These are phyloP conservation scores for Platyscapa corneri DNA, from an alignment of 1,140 invertebrate genomes.

Conservation along the genomic window DNA sequence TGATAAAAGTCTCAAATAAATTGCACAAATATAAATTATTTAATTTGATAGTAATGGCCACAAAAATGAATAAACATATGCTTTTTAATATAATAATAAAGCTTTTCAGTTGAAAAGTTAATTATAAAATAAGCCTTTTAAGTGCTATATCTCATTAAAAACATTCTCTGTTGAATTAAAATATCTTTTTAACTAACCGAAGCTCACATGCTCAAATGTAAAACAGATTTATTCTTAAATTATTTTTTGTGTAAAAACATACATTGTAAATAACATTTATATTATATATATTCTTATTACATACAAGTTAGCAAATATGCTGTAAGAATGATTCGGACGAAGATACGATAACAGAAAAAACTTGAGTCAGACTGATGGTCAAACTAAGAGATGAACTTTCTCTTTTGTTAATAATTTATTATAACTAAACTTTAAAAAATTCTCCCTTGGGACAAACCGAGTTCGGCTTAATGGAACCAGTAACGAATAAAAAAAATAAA, in stretches of 20 bases:
- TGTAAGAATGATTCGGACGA: conserved; percentile 26
- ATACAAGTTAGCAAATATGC: not conserved
- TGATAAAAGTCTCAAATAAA: too few relatives aligned
- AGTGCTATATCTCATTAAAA: too few relatives aligned
- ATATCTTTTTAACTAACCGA: not conserved
- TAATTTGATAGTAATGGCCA: too few relatives aligned
- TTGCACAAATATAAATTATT: too few relatives aligned
- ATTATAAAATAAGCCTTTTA: too few relatives aligned
- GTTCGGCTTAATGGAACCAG: conserved; percentile 4
- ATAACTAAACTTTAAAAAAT: conserved; percentile 40
- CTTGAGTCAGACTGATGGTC: conserved; percentile 42
- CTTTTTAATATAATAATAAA: too few relatives aligned
- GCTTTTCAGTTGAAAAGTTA: too few relatives aligned
- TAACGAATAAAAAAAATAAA: not conserved
- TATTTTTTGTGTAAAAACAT: not conserved
- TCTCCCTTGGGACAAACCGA: conserved; percentile 35
- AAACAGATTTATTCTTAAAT: not conserved
- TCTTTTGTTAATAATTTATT: conserved; percentile 49
- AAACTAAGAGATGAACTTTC: conserved; percentile 19
- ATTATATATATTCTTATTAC: conserved; percentile 5
- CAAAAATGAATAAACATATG: too few relatives aligned
- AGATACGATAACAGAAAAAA: conserved; percentile 5
- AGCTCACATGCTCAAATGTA: not conserved
- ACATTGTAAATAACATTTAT: not conserved
- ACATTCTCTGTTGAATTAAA: too few relatives aligned